Evolutionary conservation across 2,797 vertebrate genomes (phyloP).

Genomic region (Helarctos malayanus): DNA sequence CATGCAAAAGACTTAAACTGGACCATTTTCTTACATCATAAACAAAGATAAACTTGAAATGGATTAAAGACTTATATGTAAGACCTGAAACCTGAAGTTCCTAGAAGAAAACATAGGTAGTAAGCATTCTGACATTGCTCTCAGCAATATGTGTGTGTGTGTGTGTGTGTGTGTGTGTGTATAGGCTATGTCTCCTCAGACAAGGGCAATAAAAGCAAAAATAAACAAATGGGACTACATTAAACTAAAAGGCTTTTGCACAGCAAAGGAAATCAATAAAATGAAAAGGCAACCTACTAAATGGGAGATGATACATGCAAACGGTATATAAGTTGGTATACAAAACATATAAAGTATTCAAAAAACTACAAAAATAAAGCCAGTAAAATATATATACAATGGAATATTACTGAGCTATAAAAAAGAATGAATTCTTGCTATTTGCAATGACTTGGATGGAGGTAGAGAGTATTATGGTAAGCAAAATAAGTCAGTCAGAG

Average conservation of each 20-base stretch:
- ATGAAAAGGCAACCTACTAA: background rate
- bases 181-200: background rate
- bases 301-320: background rate
- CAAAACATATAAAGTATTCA: background rate
- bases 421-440: background rate
- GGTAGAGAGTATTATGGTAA: background rate
- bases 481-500: background rate
- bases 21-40: background rate
- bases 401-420: background rate
- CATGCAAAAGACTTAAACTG: background rate
- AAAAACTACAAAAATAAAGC: background rate
- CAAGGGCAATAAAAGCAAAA: background rate
- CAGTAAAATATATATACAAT: background rate
- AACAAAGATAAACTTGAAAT: background rate
- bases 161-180: too few species aligned
- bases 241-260: background rate
- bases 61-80: background rate
- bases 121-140: background rate
- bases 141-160: background rate
- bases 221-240: background rate
- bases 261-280: background rate
- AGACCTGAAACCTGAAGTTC: background rate
- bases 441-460: background rate
- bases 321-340: background rate
- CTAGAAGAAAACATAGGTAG: background rate